These are phyloP conservation scores for Tragelaphus oryx DNA, from an alignment of 2,797 vertebrate genomes.

Conservation along the genomic window DNA sequence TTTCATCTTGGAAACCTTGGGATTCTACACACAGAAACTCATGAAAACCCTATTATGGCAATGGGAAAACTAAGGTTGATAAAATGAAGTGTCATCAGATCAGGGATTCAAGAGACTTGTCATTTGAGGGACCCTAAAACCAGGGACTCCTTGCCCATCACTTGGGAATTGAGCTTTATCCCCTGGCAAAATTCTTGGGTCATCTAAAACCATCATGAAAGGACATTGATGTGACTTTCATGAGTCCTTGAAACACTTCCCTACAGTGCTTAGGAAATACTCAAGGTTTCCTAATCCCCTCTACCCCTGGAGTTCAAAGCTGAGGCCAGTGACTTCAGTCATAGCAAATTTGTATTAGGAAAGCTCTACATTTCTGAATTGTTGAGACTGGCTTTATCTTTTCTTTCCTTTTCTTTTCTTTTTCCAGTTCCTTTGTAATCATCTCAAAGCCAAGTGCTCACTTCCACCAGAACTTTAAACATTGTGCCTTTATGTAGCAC, in stretches of 20 bases:
- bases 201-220: neutral
- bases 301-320: neutral
- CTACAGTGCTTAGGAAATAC: neutral
- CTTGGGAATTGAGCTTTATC: neutral
- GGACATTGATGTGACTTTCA: neutral
- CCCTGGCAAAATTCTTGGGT: neutral
- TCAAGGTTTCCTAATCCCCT: neutral
- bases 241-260: neutral
- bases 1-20: neutral
- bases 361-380: neutral
- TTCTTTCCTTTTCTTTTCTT: neutral
- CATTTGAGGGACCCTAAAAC: neutral
- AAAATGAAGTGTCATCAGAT: neutral
- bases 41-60: neutral
- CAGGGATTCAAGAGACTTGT: neutral
- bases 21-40: neutral
- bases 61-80: neutral
- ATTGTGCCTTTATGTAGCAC: conserved; percentile 81
- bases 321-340: neutral
- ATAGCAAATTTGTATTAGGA: neutral
- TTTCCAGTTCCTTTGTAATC: conserved; percentile 69
- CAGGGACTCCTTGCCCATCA: neutral
- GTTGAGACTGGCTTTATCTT: neutral
- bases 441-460: conserved; percentile 72
- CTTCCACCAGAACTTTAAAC: conserved; percentile 84